These are phyloP conservation scores for Rattus norvegicus DNA, from an alignment of 2,113 vertebrate species.

Conservation along the genomic window GRCr8 NC_086027.1:108435001-108435500, in stretches of 20 bases:
- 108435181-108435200: not conserved
- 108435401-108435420: not conserved
- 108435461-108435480: not conserved
- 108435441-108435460: not conserved
- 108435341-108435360: not conserved
- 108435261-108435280: not conserved
- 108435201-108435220: not conserved
- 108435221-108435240: not conserved
- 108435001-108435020: not conserved
- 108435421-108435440: not conserved
- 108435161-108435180: not conserved
- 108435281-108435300: not conserved
- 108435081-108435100: not conserved
- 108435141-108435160: not conserved
- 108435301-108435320: not conserved
- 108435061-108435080: not conserved
- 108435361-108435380: not conserved
- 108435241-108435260: not conserved
- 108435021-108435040: not conserved
- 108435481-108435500: not conserved
- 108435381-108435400: not conserved
- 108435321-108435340: not conserved
- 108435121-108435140: not conserved
- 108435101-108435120: not conserved
- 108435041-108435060: not conserved